phyloP scores from a whole-genome alignment of 2,113 vertebrate species.

The Marmota monax region DNA sequence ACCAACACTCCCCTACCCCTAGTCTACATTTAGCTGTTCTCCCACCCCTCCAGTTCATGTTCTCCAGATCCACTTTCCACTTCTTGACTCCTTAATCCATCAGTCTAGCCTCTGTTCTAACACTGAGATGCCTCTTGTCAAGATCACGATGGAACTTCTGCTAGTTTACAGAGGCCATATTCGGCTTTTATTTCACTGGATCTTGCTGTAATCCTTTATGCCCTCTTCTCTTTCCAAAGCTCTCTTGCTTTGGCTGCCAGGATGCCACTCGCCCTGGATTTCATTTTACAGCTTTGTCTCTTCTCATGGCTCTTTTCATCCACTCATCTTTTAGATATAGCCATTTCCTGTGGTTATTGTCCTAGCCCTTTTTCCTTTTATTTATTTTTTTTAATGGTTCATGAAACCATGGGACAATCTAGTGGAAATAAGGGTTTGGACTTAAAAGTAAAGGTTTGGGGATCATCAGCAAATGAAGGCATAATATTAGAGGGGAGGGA shows the following conservation, averaged over 20 bases:
- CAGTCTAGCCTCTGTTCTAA: neutral
- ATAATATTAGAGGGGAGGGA: neutral
- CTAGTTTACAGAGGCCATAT: neutral
- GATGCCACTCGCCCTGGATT: neutral
- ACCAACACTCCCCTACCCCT: neutral
- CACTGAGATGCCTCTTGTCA: neutral
- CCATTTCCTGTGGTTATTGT: neutral
- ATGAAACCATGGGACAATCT: neutral
- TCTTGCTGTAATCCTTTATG: neutral
- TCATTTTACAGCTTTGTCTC: neutral
- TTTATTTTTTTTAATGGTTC: too few species aligned
- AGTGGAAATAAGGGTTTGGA: neutral
- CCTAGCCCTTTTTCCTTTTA: neutral
- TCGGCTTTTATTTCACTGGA: neutral
- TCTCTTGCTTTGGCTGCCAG: neutral
- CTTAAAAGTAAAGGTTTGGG: neutral
- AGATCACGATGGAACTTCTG: neutral
- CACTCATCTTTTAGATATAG: neutral
- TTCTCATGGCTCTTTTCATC: neutral
- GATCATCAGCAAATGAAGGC: neutral
- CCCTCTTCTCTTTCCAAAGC: neutral
- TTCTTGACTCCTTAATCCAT: neutral
- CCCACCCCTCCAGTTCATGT: neutral
- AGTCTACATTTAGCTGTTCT: neutral
- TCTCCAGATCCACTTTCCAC: neutral